A percentile compares a stretch with the other conserved stretches of the same genome.
Evolutionary conservation across 2,888 invertebrate genomes (phyloP).

Genomic region (Trichopoda pennipes): DNA sequence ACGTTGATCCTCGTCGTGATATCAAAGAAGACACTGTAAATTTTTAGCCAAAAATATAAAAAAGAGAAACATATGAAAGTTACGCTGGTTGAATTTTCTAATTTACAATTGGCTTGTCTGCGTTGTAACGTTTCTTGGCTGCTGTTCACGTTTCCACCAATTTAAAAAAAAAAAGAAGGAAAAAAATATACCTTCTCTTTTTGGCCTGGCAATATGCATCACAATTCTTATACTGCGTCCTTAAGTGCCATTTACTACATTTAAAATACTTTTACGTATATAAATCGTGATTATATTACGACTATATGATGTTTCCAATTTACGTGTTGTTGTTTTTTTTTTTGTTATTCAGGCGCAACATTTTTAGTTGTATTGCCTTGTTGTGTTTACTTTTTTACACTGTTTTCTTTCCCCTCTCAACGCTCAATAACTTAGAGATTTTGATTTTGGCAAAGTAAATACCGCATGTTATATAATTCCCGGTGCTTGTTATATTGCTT

Average conservation of each 20-base stretch:
- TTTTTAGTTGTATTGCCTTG: constrained; percentile 29
- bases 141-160: constrained; percentile 46
- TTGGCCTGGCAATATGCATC: constrained; percentile 18
- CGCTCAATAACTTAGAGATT: constrained; percentile 45
- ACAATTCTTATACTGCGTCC: constrained; percentile 33
- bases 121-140: constrained; percentile 51
- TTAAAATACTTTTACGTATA: constrained; percentile 31
- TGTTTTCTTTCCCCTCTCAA: constrained; percentile 1
- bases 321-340: constrained; percentile 32
- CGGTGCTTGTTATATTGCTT: constrained; percentile 63
- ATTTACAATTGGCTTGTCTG: constrained; percentile 46
- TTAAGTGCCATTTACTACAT: constrained; percentile 42
- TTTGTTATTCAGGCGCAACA: constrained; percentile 50
- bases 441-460: constrained; percentile 68
- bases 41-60: constrained; percentile 2
- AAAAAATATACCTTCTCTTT: constrained; percentile 10
- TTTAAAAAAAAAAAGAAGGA: constrained; percentile 39
- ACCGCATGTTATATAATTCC: constrained; percentile 66
- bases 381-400: constrained; percentile 28
- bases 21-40: constrained; percentile 9
- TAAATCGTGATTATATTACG: constrained; percentile 47
- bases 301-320: constrained; percentile 40
- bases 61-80: constrained; percentile 1
- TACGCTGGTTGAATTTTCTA: constrained; percentile 35
- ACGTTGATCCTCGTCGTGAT: neutral